Conservation (phyloP, 2,888 invertebrate species). For the Plutella xylostella region DNA sequence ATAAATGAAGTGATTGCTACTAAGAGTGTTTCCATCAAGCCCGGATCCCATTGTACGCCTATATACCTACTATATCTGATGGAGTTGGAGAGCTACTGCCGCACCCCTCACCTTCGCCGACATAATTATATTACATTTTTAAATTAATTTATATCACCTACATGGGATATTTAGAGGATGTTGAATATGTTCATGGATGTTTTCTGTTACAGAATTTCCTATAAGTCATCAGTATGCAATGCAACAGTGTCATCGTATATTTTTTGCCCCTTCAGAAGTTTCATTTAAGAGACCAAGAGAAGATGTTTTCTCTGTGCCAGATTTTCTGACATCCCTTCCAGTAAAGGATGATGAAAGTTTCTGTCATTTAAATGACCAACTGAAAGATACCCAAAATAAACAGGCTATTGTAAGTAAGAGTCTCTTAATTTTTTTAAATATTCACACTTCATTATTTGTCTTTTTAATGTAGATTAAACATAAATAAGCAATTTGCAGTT, state of each 20-base stretch:
- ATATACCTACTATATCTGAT: too few relatives aligned
- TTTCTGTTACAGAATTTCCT: slow-evolving; percentile 4
- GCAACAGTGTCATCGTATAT: slow-evolving; percentile 1
- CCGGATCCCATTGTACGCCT: neutral
- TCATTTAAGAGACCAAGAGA: neutral
- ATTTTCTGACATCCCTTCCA: neutral
- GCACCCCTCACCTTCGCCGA: neutral
- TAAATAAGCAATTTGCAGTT: neutral
- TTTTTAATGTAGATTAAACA: neutral
- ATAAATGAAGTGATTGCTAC: slow-evolving; percentile 1
- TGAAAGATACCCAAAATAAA: slow-evolving; percentile 3
- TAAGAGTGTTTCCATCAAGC: neutral
- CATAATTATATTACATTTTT: neutral
- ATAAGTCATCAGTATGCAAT: neutral
- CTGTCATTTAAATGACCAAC: slow-evolving; percentile 6
- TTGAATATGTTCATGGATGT: neutral
- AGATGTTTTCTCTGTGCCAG: neutral
- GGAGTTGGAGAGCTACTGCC: too few relatives aligned
- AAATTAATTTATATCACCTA: neutral
- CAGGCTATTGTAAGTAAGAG: slow-evolving; percentile 3
- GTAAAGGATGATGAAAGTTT: slow-evolving; percentile 5
- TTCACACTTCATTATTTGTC: neutral
- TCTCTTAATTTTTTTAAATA: slow-evolving; percentile 5
- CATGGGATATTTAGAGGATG: neutral
- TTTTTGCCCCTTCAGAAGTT: neutral